Evolutionary conservation across 2,113 vertebrate genomes (phyloP).

Genomic region (Bungarus multicinctus): DNA sequence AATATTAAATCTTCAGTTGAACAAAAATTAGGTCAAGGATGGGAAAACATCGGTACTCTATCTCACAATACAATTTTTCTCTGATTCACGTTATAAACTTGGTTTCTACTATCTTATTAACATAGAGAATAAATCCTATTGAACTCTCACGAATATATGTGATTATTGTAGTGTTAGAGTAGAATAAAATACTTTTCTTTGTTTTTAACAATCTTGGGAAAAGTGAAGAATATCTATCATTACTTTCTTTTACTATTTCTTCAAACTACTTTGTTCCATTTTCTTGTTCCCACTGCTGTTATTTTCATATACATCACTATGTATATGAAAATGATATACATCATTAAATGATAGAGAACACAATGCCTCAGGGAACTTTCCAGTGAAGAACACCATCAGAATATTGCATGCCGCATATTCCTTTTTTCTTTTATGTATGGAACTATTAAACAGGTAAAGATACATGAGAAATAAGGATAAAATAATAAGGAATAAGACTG

Average conservation of each 20-base stretch:
- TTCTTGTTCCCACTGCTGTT: background rate
- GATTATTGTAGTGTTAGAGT: background rate
- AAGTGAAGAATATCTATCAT: background rate
- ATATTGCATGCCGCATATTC: background rate
- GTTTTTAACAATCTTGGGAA: background rate
- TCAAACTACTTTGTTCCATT: background rate
- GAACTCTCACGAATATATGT: background rate
- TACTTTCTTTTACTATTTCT: background rate
- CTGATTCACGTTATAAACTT: too few relatives aligned
- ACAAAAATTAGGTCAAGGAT: background rate
- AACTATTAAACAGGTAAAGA: background rate
- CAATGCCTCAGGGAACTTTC: background rate
- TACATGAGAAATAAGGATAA: too few relatives aligned
- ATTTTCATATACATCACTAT: background rate
- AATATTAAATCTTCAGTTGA: background rate
- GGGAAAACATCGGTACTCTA: background rate
- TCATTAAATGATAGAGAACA: background rate
- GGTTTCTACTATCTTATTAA: background rate
- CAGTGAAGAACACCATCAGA: background rate
- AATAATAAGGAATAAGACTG: background rate
- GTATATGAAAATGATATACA: background rate
- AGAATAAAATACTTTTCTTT: background rate
- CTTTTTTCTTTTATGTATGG: background rate
- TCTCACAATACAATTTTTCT: too few relatives aligned
- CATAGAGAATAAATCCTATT: too few relatives aligned